phyloP scores from a whole-genome alignment of 2,888 invertebrate genomes.

The Morpho achilles region DNA sequence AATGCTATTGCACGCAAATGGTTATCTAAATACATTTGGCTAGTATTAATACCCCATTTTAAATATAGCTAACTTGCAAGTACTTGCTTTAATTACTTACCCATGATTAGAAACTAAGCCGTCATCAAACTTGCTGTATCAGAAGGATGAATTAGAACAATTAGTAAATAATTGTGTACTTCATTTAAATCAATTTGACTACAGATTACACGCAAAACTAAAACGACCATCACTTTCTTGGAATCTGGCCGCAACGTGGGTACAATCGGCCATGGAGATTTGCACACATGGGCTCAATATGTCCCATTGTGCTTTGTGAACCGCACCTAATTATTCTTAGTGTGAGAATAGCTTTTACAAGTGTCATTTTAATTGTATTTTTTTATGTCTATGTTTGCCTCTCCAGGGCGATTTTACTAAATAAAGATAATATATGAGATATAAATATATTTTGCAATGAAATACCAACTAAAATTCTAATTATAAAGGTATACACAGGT shows the following conservation, averaged over 20 bases:
- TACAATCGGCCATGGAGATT: slow-evolving; percentile 58
- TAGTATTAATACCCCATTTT: no score
- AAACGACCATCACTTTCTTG: slow-evolving; percentile 18
- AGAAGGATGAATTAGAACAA: no score
- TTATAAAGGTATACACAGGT: no score
- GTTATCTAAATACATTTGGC: no score
- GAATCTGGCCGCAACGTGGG: slow-evolving; percentile 55
- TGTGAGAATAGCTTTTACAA: slow-evolving; percentile 47
- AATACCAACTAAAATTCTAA: no score
- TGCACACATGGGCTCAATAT: slow-evolving; percentile 72
- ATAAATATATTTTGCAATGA: not conserved
- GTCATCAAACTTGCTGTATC: no score
- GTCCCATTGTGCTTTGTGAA: slow-evolving; percentile 57
- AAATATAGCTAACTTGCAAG: no score
- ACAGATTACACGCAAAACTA: not conserved
- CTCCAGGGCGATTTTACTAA: not conserved
- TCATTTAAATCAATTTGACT: not conserved
- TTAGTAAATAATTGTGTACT: no score
- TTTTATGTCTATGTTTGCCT: not conserved
- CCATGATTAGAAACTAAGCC: no score
- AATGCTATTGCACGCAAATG: no score
- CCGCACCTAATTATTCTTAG: slow-evolving; percentile 51
- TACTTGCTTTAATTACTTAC: no score
- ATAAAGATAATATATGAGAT: not conserved
- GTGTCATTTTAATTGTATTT: slow-evolving; percentile 26